Conservation (phyloP, 2,797 vertebrate species). For the Phalloptychus januarius region DNA sequence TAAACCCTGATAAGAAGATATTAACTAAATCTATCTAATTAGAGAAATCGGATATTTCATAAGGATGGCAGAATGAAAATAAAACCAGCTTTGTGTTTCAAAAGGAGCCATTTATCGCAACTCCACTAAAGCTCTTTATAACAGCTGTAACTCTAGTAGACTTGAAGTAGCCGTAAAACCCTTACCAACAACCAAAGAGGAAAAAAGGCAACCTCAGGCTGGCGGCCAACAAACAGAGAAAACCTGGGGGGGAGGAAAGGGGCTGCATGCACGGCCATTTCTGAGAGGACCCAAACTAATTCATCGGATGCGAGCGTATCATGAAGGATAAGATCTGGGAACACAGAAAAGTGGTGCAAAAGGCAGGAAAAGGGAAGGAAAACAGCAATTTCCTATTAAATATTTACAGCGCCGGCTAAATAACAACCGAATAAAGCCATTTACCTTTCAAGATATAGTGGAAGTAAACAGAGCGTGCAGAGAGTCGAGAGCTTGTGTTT, state of each 20-base stretch:
- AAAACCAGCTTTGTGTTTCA: slow-evolving; percentile 21
- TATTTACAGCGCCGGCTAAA: slow-evolving; percentile 33
- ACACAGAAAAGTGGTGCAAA: slow-evolving; percentile 36
- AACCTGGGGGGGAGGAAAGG: neutral
- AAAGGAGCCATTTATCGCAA: slow-evolving; percentile 2
- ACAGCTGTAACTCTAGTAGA: slow-evolving; percentile 36
- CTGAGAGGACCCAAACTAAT: slow-evolving; percentile 48
- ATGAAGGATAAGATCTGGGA: slow-evolving; percentile 58
- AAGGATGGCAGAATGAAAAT: slow-evolving; percentile 25
- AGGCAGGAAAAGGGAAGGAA: slow-evolving; percentile 56
- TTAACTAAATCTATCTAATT: neutral
- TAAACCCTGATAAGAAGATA: slow-evolving; percentile 17
- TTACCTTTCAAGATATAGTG: slow-evolving; percentile 36
- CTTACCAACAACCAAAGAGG: slow-evolving; percentile 29
- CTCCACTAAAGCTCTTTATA: slow-evolving; percentile 30
- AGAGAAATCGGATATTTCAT: slow-evolving; percentile 10
- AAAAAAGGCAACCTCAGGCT: slow-evolving; percentile 49
- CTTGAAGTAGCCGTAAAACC: slow-evolving; percentile 41
- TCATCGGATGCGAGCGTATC: slow-evolving; percentile 47
- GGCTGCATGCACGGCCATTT: slow-evolving; percentile 31
- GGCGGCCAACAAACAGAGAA: slow-evolving; percentile 44
- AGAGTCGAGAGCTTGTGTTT: neutral
- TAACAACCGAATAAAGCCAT: slow-evolving; percentile 27
- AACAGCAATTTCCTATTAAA: slow-evolving; percentile 59
- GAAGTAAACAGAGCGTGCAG: slow-evolving; percentile 4